These are phyloP conservation scores for Metridium senile DNA, from an alignment of 92 coral and sea anemone genomes.

Conservation along the genomic window DNA sequence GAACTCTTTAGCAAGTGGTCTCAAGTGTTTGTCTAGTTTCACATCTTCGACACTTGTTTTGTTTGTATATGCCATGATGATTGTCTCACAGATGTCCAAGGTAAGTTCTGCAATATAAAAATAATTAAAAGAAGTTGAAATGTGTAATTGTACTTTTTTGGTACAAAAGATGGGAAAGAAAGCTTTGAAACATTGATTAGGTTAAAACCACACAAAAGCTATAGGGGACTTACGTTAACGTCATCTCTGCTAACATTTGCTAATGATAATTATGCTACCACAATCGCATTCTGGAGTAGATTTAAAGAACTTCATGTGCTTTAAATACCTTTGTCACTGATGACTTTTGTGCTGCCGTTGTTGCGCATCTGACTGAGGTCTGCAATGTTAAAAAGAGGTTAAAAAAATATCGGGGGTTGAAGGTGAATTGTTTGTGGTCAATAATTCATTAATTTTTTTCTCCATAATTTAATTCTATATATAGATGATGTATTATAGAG, in stretches of 20 bases:
- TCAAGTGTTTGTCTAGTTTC: slow-evolving; percentile 42
- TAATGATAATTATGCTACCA: not conserved
- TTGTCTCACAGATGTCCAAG: slow-evolving; percentile 44
- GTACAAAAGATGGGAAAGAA: not conserved
- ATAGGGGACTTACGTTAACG: too few relatives aligned
- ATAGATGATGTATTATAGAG: too few relatives aligned
- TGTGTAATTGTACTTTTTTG: not conserved
- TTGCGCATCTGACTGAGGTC: not conserved
- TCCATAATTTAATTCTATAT: too few relatives aligned
- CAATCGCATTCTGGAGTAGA: not conserved
- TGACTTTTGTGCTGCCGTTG: not conserved
- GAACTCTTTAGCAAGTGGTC: slow-evolving; percentile 41
- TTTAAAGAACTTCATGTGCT: not conserved
- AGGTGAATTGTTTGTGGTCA: too few relatives aligned
- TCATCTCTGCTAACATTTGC: not conserved
- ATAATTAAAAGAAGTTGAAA: not conserved
- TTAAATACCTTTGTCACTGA: not conserved
- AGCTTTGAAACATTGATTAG: too few relatives aligned
- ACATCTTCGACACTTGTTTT: slow-evolving; percentile 40
- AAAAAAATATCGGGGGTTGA: not conserved
- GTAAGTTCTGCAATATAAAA: slow-evolving; percentile 32
- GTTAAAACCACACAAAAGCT: too few relatives aligned
- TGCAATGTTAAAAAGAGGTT: not conserved
- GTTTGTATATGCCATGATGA: slow-evolving; percentile 41
- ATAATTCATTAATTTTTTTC: not conserved